These are phyloP conservation scores for Pelochelys cantorii DNA, from an alignment of 2,797 vertebrate species.

Conservation along the genomic window DNA sequence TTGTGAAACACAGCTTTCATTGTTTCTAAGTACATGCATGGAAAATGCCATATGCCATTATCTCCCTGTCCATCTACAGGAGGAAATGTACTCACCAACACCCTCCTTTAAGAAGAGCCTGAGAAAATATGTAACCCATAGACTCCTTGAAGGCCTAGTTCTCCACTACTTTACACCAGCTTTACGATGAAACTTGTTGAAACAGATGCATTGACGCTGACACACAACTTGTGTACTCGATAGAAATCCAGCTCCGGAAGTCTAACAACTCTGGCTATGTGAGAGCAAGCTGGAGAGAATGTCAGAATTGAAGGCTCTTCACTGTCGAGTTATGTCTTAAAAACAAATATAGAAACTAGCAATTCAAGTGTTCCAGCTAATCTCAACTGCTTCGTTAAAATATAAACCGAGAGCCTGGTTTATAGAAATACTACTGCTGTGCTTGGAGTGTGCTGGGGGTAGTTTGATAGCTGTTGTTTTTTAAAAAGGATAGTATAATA, in stretches of 20 bases:
- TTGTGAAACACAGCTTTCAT: neutral
- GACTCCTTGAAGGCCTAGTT: neutral
- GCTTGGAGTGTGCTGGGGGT: neutral
- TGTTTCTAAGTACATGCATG: neutral
- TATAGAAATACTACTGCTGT: neutral
- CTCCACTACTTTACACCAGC: neutral
- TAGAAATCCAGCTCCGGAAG: neutral
- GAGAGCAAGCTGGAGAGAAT: neutral
- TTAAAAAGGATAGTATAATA: neutral
- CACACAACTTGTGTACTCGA: accelerated
- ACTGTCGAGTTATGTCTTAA: neutral
- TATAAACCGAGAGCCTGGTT: neutral
- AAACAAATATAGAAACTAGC: neutral
- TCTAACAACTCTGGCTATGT: neutral
- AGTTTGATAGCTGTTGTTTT: neutral
- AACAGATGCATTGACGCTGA: neutral
- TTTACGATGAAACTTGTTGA: accelerated
- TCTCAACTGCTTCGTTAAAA: neutral
- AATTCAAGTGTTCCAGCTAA: neutral
- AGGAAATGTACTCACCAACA: accelerated
- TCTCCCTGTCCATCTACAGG: neutral
- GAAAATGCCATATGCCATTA: neutral
- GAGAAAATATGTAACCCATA: neutral
- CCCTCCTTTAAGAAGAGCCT: neutral
- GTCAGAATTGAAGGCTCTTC: neutral